Percentiles rank a stretch among this genome's conserved stretches.
These are phyloP conservation scores for Sialia sialis DNA, from an alignment of 2,113 vertebrate genomes.

Conservation along the genomic window DNA sequence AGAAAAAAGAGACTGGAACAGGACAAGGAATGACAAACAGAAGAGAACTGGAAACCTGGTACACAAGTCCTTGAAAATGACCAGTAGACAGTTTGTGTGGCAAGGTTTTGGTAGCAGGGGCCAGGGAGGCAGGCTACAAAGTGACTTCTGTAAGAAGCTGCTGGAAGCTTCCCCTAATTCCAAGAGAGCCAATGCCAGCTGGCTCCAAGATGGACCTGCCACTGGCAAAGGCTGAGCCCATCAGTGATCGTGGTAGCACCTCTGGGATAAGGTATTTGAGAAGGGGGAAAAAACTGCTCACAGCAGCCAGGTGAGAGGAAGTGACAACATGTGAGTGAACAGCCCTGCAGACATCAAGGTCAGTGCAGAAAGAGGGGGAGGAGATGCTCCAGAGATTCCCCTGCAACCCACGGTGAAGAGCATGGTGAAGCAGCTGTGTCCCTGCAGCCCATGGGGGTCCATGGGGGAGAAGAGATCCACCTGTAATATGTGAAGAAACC, in stretches of 20 bases:
- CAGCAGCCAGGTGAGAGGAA: not conserved
- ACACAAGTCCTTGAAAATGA: not conserved
- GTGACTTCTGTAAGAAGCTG: not conserved
- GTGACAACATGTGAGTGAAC: not conserved
- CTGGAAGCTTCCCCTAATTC: not conserved
- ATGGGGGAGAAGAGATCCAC: not conserved
- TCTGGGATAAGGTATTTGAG: not conserved
- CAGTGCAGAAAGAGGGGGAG: not conserved
- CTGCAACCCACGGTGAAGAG: not conserved
- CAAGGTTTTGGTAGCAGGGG: not conserved
- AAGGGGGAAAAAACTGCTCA: not conserved
- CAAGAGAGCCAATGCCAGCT: not conserved
- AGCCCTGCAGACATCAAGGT: not conserved
- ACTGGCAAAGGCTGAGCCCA: not conserved
- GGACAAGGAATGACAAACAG: not conserved
- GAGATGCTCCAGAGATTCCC: not conserved
- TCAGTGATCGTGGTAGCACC: fast-evolving
- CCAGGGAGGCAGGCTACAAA: not conserved
- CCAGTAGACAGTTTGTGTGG: not conserved
- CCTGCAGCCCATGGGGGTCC: not conserved
- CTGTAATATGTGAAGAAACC: not conserved
- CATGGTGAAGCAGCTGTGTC: not conserved
- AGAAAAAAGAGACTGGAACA: not conserved
- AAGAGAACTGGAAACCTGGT: not conserved
- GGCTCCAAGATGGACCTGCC: not conserved